A percentile compares a stretch with the other conserved stretches of the same genome.
phyloP scores from a whole-genome alignment of 2,888 invertebrate species.

The Brachynemurus nebulosus region DNA sequence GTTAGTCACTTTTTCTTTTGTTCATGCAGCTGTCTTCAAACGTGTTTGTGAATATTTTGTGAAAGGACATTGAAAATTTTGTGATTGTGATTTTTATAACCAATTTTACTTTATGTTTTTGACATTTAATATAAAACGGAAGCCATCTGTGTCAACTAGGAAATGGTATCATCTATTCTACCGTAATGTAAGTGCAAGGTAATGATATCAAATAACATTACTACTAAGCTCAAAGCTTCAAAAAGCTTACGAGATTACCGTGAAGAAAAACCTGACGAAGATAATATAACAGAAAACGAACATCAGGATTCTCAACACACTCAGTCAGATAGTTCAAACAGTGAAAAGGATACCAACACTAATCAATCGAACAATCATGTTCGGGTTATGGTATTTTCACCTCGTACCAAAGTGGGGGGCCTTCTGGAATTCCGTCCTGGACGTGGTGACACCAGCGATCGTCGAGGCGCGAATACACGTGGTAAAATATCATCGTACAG shows the following conservation, averaged over 20 bases:
- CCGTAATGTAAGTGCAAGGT: constrained; percentile 35
- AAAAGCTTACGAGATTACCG: constrained; percentile 36
- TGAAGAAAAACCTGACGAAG: constrained; percentile 36
- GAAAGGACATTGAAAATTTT: constrained; percentile 8
- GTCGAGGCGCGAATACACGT: background rate
- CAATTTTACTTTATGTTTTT: too few species aligned
- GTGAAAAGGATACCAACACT: constrained; percentile 24
- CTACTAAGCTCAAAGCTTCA: constrained; percentile 47
- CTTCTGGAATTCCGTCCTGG: constrained; percentile 10
- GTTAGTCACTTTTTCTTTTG: constrained; percentile 7
- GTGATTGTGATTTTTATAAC: too few species aligned
- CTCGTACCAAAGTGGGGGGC: constrained; percentile 4
- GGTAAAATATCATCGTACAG: constrained; percentile 22
- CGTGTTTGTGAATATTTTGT: constrained; percentile 10
- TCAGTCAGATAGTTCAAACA: constrained; percentile 1
- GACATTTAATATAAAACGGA: background rate
- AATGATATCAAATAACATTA: constrained; percentile 52
- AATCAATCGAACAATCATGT: constrained; percentile 21
- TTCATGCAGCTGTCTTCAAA: constrained; percentile 6
- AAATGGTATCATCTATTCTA: background rate
- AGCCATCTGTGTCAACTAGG: background rate
- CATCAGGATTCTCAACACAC: constrained; percentile 16
- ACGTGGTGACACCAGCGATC: constrained; percentile 2
- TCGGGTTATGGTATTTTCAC: constrained; percentile 6
- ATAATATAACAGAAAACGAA: constrained; percentile 21